phyloP scores from a whole-genome alignment of 2,888 invertebrate genomes.

The Ernsta delagoae region DNA sequence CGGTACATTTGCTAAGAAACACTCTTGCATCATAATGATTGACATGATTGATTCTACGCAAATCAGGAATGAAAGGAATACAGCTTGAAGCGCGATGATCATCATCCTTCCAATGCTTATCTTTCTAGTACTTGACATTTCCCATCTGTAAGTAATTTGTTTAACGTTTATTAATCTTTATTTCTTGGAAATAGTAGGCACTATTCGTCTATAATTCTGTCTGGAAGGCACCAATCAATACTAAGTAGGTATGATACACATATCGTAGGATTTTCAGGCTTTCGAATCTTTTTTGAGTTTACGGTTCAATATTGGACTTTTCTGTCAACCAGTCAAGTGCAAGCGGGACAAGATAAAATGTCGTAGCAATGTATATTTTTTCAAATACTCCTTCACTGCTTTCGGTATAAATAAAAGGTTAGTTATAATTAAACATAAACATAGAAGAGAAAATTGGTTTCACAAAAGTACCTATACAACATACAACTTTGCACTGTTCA shows the following conservation, averaged over 20 bases:
- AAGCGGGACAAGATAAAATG: no score
- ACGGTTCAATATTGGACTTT: no score
- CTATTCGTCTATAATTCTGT: neutral
- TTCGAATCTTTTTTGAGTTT: no score
- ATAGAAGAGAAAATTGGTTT: no score
- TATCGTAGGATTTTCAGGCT: no score
- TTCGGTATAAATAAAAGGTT: no score
- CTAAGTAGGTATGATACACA: neutral
- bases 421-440: no score
- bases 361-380: no score
- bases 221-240: neutral
- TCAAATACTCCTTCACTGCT: no score
- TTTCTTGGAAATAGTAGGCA: neutral
- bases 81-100: slow-evolving; percentile 8
- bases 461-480: no score
- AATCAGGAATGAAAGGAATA: slow-evolving; percentile 36
- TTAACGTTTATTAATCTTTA: slow-evolving; percentile 1
- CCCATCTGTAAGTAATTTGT: slow-evolving; percentile 6
- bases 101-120: slow-evolving; percentile 10
- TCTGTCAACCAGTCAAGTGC: no score
- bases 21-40: slow-evolving; percentile 38
- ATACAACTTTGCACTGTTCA: no score
- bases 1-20: slow-evolving; percentile 36
- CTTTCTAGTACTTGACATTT: slow-evolving; percentile 12
- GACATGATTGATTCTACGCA: slow-evolving; percentile 45